Base-by-base conservation (phyloP, 2,113 vertebrate species). In the Corythoichthys haematopterus region DNA sequence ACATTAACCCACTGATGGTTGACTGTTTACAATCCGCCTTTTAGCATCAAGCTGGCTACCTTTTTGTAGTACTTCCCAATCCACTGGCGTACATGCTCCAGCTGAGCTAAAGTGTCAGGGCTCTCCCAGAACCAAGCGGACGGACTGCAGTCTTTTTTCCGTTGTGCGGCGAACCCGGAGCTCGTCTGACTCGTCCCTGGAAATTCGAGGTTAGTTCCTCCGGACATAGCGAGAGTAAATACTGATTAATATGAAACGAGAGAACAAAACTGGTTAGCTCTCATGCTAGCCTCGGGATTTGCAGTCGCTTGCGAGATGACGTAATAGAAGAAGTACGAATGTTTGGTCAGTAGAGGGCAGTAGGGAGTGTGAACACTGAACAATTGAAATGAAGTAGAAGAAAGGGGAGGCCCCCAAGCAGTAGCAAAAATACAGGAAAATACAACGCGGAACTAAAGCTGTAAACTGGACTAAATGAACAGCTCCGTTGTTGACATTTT, bases 41-140 rank as follows among this genome's bases (percentile, higher is more conserved):
- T 48, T 48, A 33, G 55, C 55, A 36, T 58, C 55, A 9, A 52
- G 72, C 86, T 85, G 83, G 36, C 67, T 83, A 97, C 95, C 94
- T 97, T 98, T 89, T 94, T 96, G 91, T 95, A 96, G 87, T 96
- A 93, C 87, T 96, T 97, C 67, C 91, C 94, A 55, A 96, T 88
- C 96, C 95, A 98, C 72, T 91, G 91, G 38, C 95, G 93, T 79
- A 94, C 91, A 48, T 88, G 82, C 72, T 97, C 95, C 83, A 98
- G 84, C 82, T 96, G 94, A 46, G 93, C 88, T 71, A 93, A 88
- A 10, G 93, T 96, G 48, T 97, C 95, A 9, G 92, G 83, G 74
- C 93, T 93, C 86, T 98, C 96, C 94, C 95, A 96, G 70, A 93
- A 95, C 87, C 92, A 90, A 28, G 84, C 85, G n/a, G 92, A 91